Percentiles rank a stretch among this genome's conserved stretches.
These are phyloP conservation scores for Actenoides lindsayi DNA, from an alignment of 2,113 vertebrate genomes.

Conservation along the genomic window DNA sequence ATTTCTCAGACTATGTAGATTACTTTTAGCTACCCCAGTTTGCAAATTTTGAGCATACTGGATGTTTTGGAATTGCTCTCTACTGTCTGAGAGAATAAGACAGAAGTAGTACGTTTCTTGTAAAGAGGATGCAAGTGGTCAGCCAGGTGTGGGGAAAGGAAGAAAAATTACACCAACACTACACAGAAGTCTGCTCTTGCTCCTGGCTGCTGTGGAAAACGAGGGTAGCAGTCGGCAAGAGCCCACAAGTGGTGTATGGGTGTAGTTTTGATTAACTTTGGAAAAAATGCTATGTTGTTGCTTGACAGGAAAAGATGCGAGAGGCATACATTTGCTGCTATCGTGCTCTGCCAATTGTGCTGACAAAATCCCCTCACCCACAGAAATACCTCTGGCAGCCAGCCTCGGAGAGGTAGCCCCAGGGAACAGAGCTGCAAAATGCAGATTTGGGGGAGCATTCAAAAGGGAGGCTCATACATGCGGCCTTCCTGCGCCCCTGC, in stretches of 20 bases:
- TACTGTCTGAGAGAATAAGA: background rate
- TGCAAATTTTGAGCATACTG: background rate
- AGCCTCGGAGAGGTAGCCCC: background rate
- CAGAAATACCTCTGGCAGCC: background rate
- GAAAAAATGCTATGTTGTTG: background rate
- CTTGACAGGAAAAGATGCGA: background rate
- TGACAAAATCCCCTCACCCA: background rate
- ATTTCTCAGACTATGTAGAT: background rate
- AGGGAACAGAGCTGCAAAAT: background rate
- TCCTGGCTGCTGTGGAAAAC: background rate
- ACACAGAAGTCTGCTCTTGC: background rate
- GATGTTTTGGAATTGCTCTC: background rate
- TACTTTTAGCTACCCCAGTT: background rate
- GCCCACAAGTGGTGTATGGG: background rate
- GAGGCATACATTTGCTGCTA: background rate
- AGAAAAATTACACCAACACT: background rate
- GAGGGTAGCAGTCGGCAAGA: background rate
- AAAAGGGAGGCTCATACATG: accelerated
- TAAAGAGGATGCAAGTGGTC: background rate
- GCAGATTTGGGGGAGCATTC: background rate
- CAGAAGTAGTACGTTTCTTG: background rate
- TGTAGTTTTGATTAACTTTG: background rate
- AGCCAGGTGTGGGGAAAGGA: background rate
- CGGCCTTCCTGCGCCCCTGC: background rate
- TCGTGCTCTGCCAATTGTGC: background rate